phyloP scores from a whole-genome alignment of 2,113 vertebrate species.

The Emydocephalus ijimae region DNA sequence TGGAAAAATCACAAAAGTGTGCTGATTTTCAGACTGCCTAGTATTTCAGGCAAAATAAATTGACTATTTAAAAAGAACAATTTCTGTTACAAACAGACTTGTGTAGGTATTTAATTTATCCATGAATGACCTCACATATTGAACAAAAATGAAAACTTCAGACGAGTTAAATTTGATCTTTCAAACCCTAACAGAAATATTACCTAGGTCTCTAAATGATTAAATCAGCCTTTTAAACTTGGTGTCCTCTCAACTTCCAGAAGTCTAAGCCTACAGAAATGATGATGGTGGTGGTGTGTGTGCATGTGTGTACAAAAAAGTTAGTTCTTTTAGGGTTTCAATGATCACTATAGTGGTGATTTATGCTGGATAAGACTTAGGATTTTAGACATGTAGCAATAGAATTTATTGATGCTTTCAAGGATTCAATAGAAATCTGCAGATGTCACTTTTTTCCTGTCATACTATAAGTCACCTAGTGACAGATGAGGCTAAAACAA shows the following conservation, averaged over 20 bases:
- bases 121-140: background rate
- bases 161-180: background rate
- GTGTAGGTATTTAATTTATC: background rate
- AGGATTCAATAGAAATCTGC: background rate
- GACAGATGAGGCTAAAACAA: conserved; percentile 12
- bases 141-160: background rate
- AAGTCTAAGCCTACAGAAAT: background rate
- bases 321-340: background rate
- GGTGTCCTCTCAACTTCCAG: background rate
- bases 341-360: background rate
- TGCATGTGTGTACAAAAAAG: background rate
- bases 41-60: background rate
- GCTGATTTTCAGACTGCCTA: background rate
- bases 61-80: background rate
- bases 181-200: background rate
- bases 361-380: background rate
- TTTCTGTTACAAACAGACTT: background rate
- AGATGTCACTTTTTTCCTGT: background rate
- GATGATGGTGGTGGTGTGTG: background rate
- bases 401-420: background rate
- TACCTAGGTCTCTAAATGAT: background rate
- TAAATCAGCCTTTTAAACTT: background rate
- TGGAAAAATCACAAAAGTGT: background rate
- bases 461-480: background rate
- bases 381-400: background rate